Conservation (phyloP, 1,140 invertebrate species). For the Pomacea maculata region DNA sequence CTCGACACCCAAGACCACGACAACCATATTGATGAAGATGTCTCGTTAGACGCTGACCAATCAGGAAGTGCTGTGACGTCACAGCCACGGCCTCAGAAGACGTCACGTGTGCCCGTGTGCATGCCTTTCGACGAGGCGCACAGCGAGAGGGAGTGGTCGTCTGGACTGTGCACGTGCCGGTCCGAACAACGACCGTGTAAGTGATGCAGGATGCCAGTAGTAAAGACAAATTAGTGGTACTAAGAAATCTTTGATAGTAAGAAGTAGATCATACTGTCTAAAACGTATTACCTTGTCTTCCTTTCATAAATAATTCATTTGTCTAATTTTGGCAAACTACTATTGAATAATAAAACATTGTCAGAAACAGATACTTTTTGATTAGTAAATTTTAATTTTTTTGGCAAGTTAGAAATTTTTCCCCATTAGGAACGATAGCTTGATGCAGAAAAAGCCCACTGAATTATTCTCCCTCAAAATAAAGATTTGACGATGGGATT, state of each 20-base stretch:
- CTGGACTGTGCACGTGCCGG: constrained; percentile 32
- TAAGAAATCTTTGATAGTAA: not conserved
- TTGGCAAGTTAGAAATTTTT: too few relatives aligned
- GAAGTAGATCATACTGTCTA: not conserved
- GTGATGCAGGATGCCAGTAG: not conserved
- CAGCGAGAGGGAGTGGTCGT: constrained; percentile 44
- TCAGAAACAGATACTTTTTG: too few relatives aligned
- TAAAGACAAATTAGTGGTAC: not conserved
- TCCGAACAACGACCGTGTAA: constrained; percentile 31
- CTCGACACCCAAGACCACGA: constrained; percentile 8
- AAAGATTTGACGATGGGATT: not conserved
- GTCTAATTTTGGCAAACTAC: too few relatives aligned
- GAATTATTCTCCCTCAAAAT: not conserved
- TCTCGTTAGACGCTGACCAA: constrained; percentile 1
- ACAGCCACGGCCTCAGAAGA: constrained; percentile 20
- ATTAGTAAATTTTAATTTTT: too few relatives aligned
- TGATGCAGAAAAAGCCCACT: not conserved
- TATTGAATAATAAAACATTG: too few relatives aligned
- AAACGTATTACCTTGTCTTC: not conserved
- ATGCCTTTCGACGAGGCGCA: constrained; percentile 43
- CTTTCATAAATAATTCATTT: too few relatives aligned
- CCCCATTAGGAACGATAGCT: not conserved
- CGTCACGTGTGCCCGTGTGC: constrained; percentile 20
- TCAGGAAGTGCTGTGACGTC: constrained; percentile 20
- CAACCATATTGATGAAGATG: constrained; percentile 3